Conservation (phyloP, 1,140 invertebrate species). For the Drosophila sechellia region DNA sequence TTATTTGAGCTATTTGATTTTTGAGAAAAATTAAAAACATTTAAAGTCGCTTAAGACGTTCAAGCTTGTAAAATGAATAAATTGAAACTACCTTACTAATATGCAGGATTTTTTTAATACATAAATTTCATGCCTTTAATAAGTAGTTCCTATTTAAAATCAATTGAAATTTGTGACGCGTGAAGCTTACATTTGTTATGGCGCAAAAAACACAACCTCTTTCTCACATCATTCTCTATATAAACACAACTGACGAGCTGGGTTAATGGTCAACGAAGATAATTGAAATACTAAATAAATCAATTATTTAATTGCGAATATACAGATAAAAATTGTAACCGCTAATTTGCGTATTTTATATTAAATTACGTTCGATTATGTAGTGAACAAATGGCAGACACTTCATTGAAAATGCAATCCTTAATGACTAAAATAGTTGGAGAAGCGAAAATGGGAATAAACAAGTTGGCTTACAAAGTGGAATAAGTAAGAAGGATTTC, state of each 20-base stretch:
- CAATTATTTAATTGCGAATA: slow-evolving; percentile 7
- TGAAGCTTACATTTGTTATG: not conserved
- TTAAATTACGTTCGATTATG: not conserved
- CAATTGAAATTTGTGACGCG: not conserved
- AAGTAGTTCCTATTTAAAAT: not conserved
- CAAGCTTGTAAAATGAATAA: too few species aligned
- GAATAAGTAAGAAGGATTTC: not conserved
- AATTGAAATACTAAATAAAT: slow-evolving; percentile 37
- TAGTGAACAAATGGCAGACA: not conserved
- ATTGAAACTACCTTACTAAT: too few species aligned
- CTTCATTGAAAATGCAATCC: not conserved
- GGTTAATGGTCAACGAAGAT: slow-evolving; percentile 8
- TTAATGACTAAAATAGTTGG: not conserved
- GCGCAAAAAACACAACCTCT: not conserved
- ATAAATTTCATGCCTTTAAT: too few species aligned
- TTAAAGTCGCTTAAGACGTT: too few species aligned
- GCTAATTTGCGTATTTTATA: not conserved
- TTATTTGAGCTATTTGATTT: too few species aligned
- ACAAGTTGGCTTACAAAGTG: not conserved
- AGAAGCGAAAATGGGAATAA: not conserved
- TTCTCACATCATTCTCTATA: not conserved
- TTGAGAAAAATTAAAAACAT: too few species aligned
- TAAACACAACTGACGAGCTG: slow-evolving; percentile 9
- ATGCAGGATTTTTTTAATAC: too few species aligned
- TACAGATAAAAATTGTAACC: not conserved